phyloP scores from a whole-genome alignment of 2,888 invertebrate genomes.

The Mimumesa dahlbomi region DNA sequence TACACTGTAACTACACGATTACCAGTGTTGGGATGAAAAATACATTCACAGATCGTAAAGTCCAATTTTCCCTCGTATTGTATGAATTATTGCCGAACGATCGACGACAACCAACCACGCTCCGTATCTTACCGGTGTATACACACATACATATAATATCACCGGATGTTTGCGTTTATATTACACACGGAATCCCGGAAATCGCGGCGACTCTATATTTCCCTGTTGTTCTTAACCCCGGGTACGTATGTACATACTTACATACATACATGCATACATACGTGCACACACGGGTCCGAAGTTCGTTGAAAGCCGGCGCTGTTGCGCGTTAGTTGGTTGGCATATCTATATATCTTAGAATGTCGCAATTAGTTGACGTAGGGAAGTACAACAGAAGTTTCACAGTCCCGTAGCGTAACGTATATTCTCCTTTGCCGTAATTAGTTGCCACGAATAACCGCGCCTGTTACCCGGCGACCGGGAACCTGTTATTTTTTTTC shows the following conservation, averaged over 20 bases:
- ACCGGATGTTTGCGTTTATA: constrained; percentile 19
- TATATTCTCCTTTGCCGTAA: constrained; percentile 50
- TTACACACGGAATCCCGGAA: constrained; percentile 10
- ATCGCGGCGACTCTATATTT: constrained; percentile 13
- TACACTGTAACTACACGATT: no score
- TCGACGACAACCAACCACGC: no score
- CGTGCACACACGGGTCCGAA: constrained; percentile 25
- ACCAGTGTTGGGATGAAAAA: no score
- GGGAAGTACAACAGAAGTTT: constrained; percentile 54
- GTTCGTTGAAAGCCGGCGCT: constrained; percentile 31
- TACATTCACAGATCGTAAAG: no score
- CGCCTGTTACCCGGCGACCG: constrained; percentile 12
- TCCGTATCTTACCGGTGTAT: no score
- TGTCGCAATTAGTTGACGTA: constrained; percentile 59
- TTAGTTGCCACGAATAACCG: constrained; percentile 39
- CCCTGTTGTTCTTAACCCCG: constrained; percentile 7
- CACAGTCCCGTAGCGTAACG: constrained; percentile 48
- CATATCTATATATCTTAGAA: constrained; percentile 43
- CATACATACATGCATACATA: no score
- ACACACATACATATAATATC: no score
- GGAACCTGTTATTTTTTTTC: no score
- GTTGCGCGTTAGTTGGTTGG: constrained; percentile 23
- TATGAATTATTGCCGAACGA: no score
- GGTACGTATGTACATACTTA: constrained; percentile 6
- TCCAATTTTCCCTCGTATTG: no score